Evolutionary conservation across 1,140 invertebrate genomes (phyloP).

Genomic region (Sycobia sp.): DNA sequence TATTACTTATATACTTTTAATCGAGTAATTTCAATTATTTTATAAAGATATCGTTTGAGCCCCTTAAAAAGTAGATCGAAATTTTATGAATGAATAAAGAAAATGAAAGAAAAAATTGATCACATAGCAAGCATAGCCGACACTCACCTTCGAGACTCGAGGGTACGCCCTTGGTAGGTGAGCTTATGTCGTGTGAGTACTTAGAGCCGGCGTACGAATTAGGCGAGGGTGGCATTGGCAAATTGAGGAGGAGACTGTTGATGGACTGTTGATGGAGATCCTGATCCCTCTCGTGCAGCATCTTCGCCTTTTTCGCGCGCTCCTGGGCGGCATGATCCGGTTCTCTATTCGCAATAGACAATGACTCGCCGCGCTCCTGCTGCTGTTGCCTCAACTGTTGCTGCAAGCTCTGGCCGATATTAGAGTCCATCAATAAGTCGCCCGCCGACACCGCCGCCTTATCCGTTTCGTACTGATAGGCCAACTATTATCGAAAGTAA

Average conservation of each 20-base stretch:
- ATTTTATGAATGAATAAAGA: too few relatives aligned
- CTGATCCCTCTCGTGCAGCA: constrained; percentile 40
- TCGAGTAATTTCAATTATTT: too few relatives aligned
- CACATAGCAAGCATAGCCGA: too few relatives aligned
- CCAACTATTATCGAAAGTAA: constrained; percentile 3
- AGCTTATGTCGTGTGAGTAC: constrained; percentile 6
- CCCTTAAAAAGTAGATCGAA: too few relatives aligned
- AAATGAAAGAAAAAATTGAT: too few relatives aligned
- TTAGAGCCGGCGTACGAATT: constrained; percentile 9
- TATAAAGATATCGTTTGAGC: too few relatives aligned
- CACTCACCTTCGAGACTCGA: constrained; percentile 11
- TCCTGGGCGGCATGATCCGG: constrained; percentile 13
- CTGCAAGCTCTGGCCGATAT: constrained; percentile 3
- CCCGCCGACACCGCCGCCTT: background rate
- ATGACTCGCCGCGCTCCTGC: background rate
- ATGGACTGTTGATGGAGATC: constrained; percentile 48
- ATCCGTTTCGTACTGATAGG: constrained; percentile 12
- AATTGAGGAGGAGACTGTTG: constrained; percentile 47
- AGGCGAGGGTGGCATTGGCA: constrained; percentile 37
- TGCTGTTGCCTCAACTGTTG: background rate
- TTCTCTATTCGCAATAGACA: background rate
- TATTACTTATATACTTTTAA: too few relatives aligned
- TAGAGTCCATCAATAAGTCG: background rate
- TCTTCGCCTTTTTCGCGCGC: constrained; percentile 24
- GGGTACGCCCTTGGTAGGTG: constrained; percentile 8